A percentile compares a stretch with the other conserved stretches of the same genome.
Conservation (phyloP, 2,113 vertebrate species). For the Sylvietta virens region DNA sequence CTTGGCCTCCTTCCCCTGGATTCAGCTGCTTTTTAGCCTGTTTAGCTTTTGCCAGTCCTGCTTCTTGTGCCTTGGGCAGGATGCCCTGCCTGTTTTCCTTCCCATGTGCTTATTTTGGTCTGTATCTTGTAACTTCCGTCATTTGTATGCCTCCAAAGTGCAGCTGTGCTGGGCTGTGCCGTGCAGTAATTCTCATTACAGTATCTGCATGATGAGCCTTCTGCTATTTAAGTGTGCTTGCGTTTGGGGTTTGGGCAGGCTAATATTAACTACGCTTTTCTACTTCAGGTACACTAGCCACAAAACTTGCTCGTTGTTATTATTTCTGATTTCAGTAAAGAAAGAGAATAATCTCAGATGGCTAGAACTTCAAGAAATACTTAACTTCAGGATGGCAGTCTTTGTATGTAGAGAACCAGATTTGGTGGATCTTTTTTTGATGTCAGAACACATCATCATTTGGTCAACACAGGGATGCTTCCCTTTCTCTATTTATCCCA, state of each 20-base stretch:
- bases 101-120: not conserved
- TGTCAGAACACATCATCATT: fast-evolving
- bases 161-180: not conserved
- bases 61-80: not conserved
- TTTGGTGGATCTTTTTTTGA: not conserved
- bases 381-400: not conserved
- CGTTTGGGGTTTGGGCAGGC: not conserved
- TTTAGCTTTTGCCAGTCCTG: not conserved
- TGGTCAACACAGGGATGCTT: fast-evolving
- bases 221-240: not conserved
- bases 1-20: not conserved
- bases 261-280: not conserved
- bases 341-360: not conserved
- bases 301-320: not conserved
- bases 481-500: not conserved
- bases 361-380: not conserved
- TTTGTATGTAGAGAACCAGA: not conserved
- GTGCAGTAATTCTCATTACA: not conserved
- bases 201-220: not conserved
- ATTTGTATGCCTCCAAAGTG: not conserved
- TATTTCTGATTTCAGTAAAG: not conserved
- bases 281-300: not conserved
- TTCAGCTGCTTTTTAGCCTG: not conserved
- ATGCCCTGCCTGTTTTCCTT: not conserved
- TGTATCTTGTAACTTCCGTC: not conserved